phyloP scores from a whole-genome alignment of 2,888 invertebrate species.

The Homarus gammarus region DNA sequence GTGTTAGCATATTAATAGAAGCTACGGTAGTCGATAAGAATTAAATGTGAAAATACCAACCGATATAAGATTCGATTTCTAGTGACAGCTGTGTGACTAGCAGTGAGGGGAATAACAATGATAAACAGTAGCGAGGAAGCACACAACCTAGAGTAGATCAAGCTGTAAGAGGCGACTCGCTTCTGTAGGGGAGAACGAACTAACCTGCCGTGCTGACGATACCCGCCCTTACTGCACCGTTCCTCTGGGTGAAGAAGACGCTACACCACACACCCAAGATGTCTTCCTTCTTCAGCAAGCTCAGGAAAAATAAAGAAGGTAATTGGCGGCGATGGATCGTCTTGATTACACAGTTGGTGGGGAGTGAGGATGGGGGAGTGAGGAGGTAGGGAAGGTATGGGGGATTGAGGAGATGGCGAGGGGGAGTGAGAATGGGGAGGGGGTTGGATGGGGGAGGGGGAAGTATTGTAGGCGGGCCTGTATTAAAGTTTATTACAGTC shows the following conservation, averaged over 20 bases:
- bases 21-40: too few relatives aligned
- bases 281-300: slow-evolving; percentile 8
- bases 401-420: too few relatives aligned
- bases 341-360: too few relatives aligned
- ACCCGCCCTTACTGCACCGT: not conserved
- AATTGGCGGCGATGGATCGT: not conserved
- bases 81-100: not conserved
- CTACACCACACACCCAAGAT: not conserved
- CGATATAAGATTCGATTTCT: not conserved
- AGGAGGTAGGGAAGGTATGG: too few relatives aligned
- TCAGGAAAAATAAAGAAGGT: slow-evolving; percentile 10
- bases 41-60: not conserved
- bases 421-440: too few relatives aligned
- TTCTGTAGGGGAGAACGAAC: not conserved
- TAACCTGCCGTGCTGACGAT: not conserved
- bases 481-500: too few relatives aligned
- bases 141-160: not conserved
- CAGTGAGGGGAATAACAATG: not conserved
- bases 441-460: too few relatives aligned
- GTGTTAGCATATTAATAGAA: too few relatives aligned
- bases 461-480: too few relatives aligned
- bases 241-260: not conserved
- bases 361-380: too few relatives aligned
- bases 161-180: not conserved
- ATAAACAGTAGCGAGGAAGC: not conserved